Conservation (phyloP, 2,113 vertebrate species). For the Apodemus sylvaticus region DNA sequence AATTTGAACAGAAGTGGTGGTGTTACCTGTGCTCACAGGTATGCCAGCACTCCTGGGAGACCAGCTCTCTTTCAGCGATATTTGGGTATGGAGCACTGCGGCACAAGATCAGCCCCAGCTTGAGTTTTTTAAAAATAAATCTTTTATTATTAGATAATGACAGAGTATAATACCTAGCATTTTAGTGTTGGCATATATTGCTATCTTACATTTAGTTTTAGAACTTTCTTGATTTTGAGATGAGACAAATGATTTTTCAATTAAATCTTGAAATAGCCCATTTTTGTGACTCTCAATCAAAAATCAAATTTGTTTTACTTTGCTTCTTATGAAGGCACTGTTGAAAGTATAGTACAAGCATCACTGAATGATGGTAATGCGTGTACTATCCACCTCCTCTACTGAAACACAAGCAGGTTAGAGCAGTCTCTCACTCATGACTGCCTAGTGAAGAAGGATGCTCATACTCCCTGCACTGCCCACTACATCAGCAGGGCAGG, state of each 20-base stretch:
- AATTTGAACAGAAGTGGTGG: no score
- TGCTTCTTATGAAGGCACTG: not conserved
- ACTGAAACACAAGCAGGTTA: not conserved
- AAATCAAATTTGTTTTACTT: not conserved
- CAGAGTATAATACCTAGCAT: not conserved
- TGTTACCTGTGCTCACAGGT: no score
- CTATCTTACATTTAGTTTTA: conserved; percentile 11
- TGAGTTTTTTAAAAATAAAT: not conserved
- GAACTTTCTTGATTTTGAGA: not conserved
- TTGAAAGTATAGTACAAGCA: not conserved
- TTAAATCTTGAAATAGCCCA: not conserved
- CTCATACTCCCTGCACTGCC: not conserved
- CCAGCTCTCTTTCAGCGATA: no score
- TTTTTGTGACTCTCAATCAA: not conserved
- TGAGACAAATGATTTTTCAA: not conserved
- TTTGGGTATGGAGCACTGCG: no score
- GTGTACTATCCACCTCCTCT: not conserved
- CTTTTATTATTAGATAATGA: conserved; percentile 4
- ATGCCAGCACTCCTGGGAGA: no score
- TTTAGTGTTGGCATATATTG: not conserved
- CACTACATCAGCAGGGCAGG: not conserved
- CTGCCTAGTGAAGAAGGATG: not conserved
- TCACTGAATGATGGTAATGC: not conserved
- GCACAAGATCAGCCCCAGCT: no score
- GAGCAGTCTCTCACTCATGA: not conserved